These are phyloP conservation scores for Leucoraja erinaceus DNA, from an alignment of 2,113 vertebrate species.

Conservation along the genomic window DNA sequence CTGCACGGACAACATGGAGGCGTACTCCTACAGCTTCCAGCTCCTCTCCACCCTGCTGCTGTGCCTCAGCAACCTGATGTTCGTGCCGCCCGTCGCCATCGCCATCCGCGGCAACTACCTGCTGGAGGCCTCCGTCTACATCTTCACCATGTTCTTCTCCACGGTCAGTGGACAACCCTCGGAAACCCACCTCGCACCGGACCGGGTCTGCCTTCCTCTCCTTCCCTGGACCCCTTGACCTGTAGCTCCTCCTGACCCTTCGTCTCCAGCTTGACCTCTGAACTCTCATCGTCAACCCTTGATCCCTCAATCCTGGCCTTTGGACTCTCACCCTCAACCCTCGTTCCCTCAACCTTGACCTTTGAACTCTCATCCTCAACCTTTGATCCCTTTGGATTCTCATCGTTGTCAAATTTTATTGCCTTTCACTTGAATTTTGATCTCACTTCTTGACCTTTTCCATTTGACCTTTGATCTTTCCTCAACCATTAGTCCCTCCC, in stretches of 20 bases:
- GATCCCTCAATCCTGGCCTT: background rate
- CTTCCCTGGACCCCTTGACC: background rate
- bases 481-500: background rate
- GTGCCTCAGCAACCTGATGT: conserved; percentile 98
- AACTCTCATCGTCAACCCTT: too few relatives aligned
- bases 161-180: conserved; percentile 63
- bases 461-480: background rate
- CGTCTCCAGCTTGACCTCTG: background rate
- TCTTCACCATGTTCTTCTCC: conserved; percentile 98
- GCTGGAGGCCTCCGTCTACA: conserved; percentile 87
- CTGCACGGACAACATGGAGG: conserved; percentile 83
- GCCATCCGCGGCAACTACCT: conserved; percentile 85
- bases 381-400: too few relatives aligned
- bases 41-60: conserved; percentile 87
- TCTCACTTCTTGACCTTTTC: background rate
- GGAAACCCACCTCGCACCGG: background rate
- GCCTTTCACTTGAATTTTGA: background rate
- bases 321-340: background rate
- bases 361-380: background rate
- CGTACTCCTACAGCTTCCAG: conserved; percentile 93
- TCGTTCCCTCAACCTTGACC: background rate
- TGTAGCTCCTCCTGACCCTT: background rate
- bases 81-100: conserved; percentile 85
- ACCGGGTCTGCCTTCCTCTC: too few relatives aligned
- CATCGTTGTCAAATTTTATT: too few relatives aligned